Evolutionary conservation across 92 coral and sea anemone species (phyloP).

Genomic region (Epizoanthus stellaris): DNA sequence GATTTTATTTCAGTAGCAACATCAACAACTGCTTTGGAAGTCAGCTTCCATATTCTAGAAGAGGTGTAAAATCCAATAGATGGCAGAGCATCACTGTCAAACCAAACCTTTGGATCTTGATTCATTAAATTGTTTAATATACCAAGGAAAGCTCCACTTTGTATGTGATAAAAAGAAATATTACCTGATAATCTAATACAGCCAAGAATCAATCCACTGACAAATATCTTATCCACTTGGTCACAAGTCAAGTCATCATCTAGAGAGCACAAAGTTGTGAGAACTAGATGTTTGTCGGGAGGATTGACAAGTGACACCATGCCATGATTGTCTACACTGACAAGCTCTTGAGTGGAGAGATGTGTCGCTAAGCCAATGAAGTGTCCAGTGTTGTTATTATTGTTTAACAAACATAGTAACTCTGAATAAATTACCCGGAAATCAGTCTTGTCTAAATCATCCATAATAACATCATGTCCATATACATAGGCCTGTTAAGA

Average conservation of each 20-base stretch:
- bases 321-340: constrained; percentile 56
- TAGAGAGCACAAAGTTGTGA: constrained; percentile 60
- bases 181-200: constrained; percentile 67
- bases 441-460: constrained; percentile 70
- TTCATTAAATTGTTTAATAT: constrained; percentile 61
- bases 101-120: constrained; percentile 59
- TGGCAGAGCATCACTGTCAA: constrained; percentile 50
- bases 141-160: constrained; percentile 77
- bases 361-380: constrained; percentile 67
- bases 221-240: constrained; percentile 55
- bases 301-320: constrained; percentile 59
- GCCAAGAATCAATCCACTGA: constrained; percentile 73
- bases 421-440: constrained; percentile 83
- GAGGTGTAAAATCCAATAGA: constrained; percentile 76
- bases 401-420: constrained; percentile 71
- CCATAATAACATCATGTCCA: constrained; percentile 64
- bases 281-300: constrained; percentile 60
- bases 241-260: constrained; percentile 1
- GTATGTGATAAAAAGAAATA: constrained; percentile 65
- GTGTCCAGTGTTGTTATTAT: constrained; percentile 14
- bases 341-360: constrained; percentile 79
- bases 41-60: constrained; percentile 81
- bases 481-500: constrained; percentile 74
- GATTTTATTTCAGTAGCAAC: constrained; percentile 63
- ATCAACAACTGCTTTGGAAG: constrained; percentile 68